These are phyloP conservation scores for Salticus scenicus DNA, from an alignment of 2,888 invertebrate genomes.

Conservation along the genomic window DNA sequence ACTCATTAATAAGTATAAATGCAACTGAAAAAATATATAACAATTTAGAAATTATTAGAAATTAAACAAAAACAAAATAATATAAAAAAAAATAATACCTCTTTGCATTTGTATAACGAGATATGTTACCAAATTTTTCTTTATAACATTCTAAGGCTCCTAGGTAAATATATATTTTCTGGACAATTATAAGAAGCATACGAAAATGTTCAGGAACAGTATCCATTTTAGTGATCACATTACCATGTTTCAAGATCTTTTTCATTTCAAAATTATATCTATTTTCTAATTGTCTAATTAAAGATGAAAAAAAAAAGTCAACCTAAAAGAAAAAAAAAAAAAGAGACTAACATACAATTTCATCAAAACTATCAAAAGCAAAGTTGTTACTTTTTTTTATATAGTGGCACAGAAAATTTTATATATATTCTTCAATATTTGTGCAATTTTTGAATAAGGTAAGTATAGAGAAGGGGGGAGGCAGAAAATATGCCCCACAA, in stretches of 20 bases:
- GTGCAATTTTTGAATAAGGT: no score
- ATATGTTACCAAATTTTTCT: conserved; percentile 82
- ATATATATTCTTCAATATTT: no score
- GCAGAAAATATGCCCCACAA: no score
- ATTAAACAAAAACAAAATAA: no score
- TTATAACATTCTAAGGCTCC: conserved; percentile 95
- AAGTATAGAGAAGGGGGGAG: no score
- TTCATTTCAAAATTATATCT: conserved; percentile 84
- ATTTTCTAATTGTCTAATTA: conserved; percentile 84
- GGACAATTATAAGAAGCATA: conserved; percentile 83
- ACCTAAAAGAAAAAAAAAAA: conserved; percentile 77
- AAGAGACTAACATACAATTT: no score
- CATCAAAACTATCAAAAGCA: no score
- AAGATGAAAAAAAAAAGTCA: conserved; percentile 84
- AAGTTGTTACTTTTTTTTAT: no score
- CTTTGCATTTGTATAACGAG: conserved; percentile 86
- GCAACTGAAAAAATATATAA: no score
- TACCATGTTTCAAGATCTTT: conserved; percentile 75
- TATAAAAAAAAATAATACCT: conserved; percentile 78
- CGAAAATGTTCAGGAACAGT: conserved; percentile 55
- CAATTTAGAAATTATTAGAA: no score
- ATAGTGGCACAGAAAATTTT: no score
- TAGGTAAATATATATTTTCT: conserved; percentile 90
- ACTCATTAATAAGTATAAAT: no score
- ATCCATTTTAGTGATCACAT: conserved; percentile 36